Conservation (phyloP, 2,888 invertebrate genomes). For the Melipona bicolor region DNA sequence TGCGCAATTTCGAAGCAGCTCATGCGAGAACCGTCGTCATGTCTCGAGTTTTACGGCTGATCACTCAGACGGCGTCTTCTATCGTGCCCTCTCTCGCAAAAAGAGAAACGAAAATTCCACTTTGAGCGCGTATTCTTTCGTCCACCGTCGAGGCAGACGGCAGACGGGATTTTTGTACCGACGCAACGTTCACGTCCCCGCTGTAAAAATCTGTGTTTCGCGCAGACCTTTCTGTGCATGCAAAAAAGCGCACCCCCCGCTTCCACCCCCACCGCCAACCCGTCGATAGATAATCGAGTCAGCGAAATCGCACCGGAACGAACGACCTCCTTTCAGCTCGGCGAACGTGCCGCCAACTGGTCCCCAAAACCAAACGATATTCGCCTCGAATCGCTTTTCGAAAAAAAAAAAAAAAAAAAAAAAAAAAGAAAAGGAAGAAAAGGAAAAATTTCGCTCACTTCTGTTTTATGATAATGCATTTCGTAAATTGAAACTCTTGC, state of each 20-base stretch:
- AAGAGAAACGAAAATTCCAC: constrained; percentile 51
- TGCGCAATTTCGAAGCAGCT: constrained; percentile 61
- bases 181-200: not conserved
- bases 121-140: constrained; percentile 14
- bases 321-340: constrained; percentile 10
- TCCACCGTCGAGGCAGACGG: not conserved
- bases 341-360: not conserved
- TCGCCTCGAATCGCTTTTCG: not conserved
- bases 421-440: no score
- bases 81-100: constrained; percentile 34
- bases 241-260: constrained; percentile 1
- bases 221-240: not conserved
- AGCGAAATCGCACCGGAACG: constrained; percentile 29
- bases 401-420: not conserved
- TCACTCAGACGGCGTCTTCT: constrained; percentile 55
- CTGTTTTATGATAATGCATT: constrained; percentile 7
- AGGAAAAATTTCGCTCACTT: no score
- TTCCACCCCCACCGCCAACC: no score
- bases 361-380: not conserved
- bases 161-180: constrained; percentile 21
- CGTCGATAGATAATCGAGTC: constrained; percentile 36
- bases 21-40: constrained; percentile 47
- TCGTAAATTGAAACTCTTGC: constrained; percentile 1
- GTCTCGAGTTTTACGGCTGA: constrained; percentile 68
- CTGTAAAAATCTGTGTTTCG: constrained; percentile 43